Evolutionary conservation across 2,113 vertebrate genomes (phyloP).

Genomic region (Perca fluviatilis): DNA sequence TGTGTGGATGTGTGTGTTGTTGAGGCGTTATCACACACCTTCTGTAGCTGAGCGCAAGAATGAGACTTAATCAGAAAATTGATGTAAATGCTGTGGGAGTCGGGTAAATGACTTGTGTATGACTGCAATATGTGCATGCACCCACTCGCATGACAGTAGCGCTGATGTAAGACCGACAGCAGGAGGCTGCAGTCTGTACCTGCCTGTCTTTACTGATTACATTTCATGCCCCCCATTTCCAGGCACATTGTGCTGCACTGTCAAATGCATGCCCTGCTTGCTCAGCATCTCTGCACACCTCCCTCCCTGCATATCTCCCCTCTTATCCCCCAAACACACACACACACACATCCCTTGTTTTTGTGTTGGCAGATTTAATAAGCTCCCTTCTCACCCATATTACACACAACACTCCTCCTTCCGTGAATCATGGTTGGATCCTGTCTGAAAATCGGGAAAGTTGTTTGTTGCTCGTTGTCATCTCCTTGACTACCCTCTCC

Average conservation of each 20-base stretch:
- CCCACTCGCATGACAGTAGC: neutral
- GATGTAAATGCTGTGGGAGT: neutral
- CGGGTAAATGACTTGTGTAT: neutral
- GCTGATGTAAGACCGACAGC: slow-evolving; percentile 12
- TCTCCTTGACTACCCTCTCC: slow-evolving; percentile 37
- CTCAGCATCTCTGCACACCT: slow-evolving; percentile 63
- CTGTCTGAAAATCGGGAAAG: slow-evolving; percentile 16
- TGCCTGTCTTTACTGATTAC: slow-evolving; percentile 50
- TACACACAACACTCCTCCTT: slow-evolving; percentile 17
- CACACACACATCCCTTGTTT: slow-evolving; percentile 27
- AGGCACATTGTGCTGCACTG: slow-evolving; percentile 47
- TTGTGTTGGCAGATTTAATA: slow-evolving; percentile 69
- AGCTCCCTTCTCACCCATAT: slow-evolving; percentile 52
- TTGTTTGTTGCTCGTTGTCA: slow-evolving; percentile 6
- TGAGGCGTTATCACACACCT: neutral
- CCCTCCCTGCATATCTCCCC: slow-evolving; percentile 5
- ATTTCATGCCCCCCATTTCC: slow-evolving; percentile 42
- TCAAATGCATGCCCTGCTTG: slow-evolving; percentile 53
- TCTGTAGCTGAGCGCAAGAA: slow-evolving; percentile 5
- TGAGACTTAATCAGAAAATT: slow-evolving; percentile 1
- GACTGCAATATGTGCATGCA: neutral
- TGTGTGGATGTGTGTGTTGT: neutral
- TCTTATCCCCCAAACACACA: neutral
- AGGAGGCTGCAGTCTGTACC: slow-evolving; percentile 33
- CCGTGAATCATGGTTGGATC: slow-evolving; percentile 21